A percentile compares a stretch with the other conserved stretches of the same genome.
phyloP scores from a whole-genome alignment of 1,140 invertebrate species.

The Drosophila micromelanica region DNA sequence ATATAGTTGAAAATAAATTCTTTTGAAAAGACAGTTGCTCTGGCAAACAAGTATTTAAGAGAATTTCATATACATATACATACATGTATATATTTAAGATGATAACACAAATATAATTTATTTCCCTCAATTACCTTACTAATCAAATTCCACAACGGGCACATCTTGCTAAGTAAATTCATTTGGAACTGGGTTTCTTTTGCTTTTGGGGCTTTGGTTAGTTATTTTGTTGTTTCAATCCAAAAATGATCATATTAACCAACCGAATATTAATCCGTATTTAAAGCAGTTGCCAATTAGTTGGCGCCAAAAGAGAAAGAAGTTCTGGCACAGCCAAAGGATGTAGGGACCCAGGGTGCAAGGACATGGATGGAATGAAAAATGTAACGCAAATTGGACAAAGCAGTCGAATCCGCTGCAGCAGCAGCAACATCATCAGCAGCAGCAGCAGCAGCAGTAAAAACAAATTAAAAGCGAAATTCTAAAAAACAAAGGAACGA shows the following conservation, averaged over 20 bases:
- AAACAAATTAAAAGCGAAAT: constrained; percentile 59
- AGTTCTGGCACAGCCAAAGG: no score
- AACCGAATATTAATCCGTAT: constrained; percentile 34
- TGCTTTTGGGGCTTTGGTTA: constrained; percentile 11
- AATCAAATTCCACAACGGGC: neutral
- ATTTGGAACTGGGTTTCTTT: neutral
- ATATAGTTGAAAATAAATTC: no score
- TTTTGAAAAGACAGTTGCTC: no score
- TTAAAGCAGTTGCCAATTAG: constrained; percentile 32
- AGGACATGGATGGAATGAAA: constrained; percentile 31
- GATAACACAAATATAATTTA: neutral
- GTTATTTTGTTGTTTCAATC: constrained; percentile 1
- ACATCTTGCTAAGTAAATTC: neutral
- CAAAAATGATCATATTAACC: constrained; percentile 29
- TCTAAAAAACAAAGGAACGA: constrained; percentile 51
- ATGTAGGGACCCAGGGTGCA: constrained; percentile 10
- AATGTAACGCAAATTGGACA: constrained; percentile 56
- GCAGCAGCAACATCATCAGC: constrained; percentile 13
- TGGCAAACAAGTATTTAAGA: no score
- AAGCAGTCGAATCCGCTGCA: constrained; percentile 35
- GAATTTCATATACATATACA: no score
- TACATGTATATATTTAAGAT: no score
- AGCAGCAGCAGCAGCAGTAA: constrained; percentile 18
- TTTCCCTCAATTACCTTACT: neutral
- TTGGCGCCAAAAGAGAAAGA: neutral